Conservation (phyloP, 2,113 vertebrate species). For the Chaenocephalus aceratus region DNA sequence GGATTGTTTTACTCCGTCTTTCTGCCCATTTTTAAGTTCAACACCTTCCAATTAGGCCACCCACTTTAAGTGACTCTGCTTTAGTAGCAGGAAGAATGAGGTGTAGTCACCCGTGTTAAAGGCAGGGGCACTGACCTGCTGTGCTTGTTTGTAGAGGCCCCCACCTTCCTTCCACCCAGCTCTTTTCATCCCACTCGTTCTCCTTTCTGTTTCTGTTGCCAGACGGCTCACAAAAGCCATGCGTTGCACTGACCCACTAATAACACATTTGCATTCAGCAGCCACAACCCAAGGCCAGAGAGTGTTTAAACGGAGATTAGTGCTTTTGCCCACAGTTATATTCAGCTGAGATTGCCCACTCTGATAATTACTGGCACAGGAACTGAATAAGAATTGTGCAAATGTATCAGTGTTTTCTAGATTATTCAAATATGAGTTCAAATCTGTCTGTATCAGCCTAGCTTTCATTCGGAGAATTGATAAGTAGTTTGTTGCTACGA, state of each 20-base stretch:
- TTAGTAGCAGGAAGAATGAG: conserved; percentile 37
- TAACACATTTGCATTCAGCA: conserved; percentile 62
- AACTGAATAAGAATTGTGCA: background rate
- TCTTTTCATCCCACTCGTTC: conserved; percentile 45
- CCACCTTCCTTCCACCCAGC: conserved; percentile 12
- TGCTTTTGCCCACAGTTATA: conserved; percentile 20
- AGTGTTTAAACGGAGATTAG: conserved; percentile 25
- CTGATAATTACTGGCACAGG: conserved; percentile 20
- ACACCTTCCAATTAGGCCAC: conserved; percentile 42
- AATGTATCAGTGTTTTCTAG: background rate
- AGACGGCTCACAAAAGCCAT: conserved; percentile 55
- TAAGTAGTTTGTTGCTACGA: no score
- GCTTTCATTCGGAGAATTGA: background rate
- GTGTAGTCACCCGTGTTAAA: conserved; percentile 53
- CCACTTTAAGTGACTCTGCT: conserved; percentile 39
- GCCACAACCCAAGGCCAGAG: conserved; percentile 29
- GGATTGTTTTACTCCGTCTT: conserved; percentile 30
- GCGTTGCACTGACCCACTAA: conserved; percentile 65
- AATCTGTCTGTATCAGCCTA: background rate
- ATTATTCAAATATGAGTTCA: conserved; percentile 1
- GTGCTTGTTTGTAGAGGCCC: conserved; percentile 52
- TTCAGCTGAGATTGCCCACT: conserved; percentile 22
- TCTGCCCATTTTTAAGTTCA: conserved; percentile 15
- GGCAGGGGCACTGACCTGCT: conserved; percentile 64
- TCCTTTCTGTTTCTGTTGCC: conserved; percentile 34